Base-by-base conservation (phyloP, 2,888 invertebrate genomes). In the Noctua fimbriata region DNA sequence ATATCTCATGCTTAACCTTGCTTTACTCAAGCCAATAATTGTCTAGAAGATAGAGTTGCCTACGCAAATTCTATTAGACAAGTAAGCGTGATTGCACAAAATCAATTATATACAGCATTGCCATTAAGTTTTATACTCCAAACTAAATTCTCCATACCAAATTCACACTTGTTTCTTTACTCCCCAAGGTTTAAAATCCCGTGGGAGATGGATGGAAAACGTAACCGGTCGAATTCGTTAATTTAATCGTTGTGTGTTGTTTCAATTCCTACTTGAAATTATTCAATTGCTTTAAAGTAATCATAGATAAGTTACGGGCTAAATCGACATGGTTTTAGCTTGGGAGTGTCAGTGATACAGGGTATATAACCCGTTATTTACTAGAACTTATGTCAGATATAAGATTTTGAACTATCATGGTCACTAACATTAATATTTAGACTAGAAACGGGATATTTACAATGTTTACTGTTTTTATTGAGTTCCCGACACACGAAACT, bases 51-150 rank as follows among this genome's bases (percentile, higher is more conserved):
- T 86, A 80, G 81, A 84, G 75, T 80, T 88, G 84, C 88, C 81
- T 84, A 88, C 82, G 81, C 82, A 88, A 81, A 82, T 86, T 83
- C 69, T 82, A 82, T 86, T 83, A 88, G 81, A 89, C 86, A 86
- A 87, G 88, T 88, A 89, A 89, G 79, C 89, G 81, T 89, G 83
- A 88, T 89, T 88, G 87, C 85, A 85, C 85, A 87, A 83, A 84
- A 88, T 84, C 86, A 79, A 86, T 80, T 86, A 88, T 88, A 76
- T 82, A 89, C 80, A 85, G 58, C 79, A 79, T 81, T 79, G 63
- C 69, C 74, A 83, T 77, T 85, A 71, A 69, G 79, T 88, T 89
- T 81, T 79, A 80, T 72, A 81, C 78, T 76, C 24, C 52, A 47
- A 77, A 71, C 63, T n/a, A 75, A 78, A 52, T n/a, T 44, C 0